Conservation (phyloP, 2,888 invertebrate species). For the Lydus trimaculatus region DNA sequence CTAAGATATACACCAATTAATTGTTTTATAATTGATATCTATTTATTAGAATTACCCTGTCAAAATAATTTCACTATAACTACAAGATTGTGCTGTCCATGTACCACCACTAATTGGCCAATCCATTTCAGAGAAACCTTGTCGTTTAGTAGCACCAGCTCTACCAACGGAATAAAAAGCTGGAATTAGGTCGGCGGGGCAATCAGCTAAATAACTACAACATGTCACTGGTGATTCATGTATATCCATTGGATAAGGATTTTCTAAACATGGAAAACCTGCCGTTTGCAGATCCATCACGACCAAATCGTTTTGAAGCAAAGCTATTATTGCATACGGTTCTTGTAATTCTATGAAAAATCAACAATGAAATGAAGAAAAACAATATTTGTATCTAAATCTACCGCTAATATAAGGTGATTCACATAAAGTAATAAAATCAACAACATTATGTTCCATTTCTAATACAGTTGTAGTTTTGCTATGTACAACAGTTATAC, state of each 20-base stretch:
- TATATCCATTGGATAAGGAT: conserved; percentile 99
- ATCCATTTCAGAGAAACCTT: conserved; percentile 88
- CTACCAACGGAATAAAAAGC: conserved; percentile 96
- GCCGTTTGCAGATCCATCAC: conserved; percentile 94
- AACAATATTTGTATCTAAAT: conserved; percentile 37
- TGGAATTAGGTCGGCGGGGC: conserved; percentile 96
- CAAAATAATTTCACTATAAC: conserved; percentile 97
- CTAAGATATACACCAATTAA: conserved; percentile 59
- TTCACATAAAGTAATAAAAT: conserved; percentile 96
- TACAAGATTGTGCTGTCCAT: conserved; percentile 94
- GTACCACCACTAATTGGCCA: conserved; percentile 98
- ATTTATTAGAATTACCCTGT: conserved; percentile 77
- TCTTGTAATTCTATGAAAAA: conserved; percentile 85
- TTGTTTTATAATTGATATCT: neutral
- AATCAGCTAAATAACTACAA: conserved; percentile 96
- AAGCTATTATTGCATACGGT: conserved; percentile 96
- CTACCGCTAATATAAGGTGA: conserved; percentile 92
- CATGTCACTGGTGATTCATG: conserved; percentile 99
- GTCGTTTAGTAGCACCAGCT: conserved; percentile 73
- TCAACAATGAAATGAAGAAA: conserved; percentile 11
- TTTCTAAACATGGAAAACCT: conserved; percentile 98
- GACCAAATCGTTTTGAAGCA: conserved; percentile 97
- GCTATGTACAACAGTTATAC: conserved; percentile 95
- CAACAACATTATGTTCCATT: conserved; percentile 98
- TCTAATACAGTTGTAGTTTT: conserved; percentile 97